Evolutionary conservation across 2,888 invertebrate genomes (phyloP).

Genomic region (Octonoba sinensis): DNA sequence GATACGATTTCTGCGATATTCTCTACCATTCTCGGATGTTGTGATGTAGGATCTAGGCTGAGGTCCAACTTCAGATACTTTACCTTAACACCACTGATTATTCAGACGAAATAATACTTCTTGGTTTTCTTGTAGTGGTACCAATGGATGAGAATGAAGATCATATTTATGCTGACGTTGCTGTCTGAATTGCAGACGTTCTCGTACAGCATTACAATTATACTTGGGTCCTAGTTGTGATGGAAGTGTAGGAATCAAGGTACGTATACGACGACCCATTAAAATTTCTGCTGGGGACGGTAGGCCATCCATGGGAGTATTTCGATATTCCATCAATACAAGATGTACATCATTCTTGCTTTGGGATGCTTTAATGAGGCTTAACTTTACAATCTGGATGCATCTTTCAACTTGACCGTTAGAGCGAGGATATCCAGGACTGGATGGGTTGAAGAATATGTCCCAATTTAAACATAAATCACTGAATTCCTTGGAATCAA

Average conservation of each 20-base stretch:
- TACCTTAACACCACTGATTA: not conserved
- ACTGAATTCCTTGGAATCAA: no score
- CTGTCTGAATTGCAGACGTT: not conserved
- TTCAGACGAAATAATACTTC: not conserved
- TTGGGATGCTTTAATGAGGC: not conserved
- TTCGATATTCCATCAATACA: no score
- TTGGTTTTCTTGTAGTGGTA: not conserved
- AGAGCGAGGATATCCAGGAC: not conserved
- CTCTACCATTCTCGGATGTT: not conserved
- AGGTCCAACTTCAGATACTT: not conserved
- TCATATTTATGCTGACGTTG: slow-evolving; percentile 3
- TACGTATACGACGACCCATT: not conserved
- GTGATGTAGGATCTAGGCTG: not conserved
- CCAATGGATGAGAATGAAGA: not conserved
- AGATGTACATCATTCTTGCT: not conserved
- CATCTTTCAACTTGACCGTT: not conserved
- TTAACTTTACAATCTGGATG: not conserved
- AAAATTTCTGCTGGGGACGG: not conserved
- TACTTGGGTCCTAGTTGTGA: not conserved
- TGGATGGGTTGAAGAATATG: not conserved
- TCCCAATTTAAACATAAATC: no score
- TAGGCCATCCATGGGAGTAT: not conserved
- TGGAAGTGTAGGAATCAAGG: not conserved
- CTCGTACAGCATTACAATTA: not conserved
- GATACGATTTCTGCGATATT: not conserved